phyloP scores from a whole-genome alignment of 2,797 vertebrate genomes.

The Artibeus jamaicensis region DNA sequence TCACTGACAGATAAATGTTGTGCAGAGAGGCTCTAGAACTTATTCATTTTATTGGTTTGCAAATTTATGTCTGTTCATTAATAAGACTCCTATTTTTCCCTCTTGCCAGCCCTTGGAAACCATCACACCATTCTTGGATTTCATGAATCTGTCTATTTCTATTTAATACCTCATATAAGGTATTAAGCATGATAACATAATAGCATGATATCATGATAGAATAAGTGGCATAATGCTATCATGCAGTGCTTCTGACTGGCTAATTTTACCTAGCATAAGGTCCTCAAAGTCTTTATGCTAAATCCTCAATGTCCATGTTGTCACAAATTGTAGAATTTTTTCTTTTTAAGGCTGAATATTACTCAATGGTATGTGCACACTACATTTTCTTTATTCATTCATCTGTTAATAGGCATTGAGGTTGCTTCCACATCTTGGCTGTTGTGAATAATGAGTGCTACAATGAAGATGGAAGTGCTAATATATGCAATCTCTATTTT shows the following conservation, averaged over 20 bases:
- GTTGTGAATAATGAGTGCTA: not conserved
- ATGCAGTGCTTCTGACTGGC: not conserved
- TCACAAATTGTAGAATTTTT: not conserved
- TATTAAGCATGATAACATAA: too few species aligned
- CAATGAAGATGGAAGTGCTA: not conserved
- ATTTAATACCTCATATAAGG: not conserved
- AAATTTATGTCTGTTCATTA: not conserved
- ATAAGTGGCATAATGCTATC: too few species aligned
- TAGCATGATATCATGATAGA: too few species aligned
- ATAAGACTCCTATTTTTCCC: not conserved
- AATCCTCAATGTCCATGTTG: not conserved
- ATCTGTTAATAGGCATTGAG: not conserved
- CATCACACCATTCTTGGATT: not conserved
- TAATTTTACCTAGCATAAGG: not conserved
- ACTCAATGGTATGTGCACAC: not conserved
- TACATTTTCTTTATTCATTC: not conserved
- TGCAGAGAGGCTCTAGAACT: too few species aligned
- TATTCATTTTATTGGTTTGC: not conserved
- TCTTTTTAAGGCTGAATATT: not conserved
- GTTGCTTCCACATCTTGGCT: not conserved
- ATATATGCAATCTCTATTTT: not conserved
- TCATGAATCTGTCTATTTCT: not conserved
- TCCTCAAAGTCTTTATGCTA: not conserved
- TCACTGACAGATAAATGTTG: not conserved
- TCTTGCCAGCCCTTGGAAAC: not conserved